These are phyloP conservation scores for Spisula subtruncata DNA, from an alignment of 2,888 invertebrate genomes.

Conservation along the genomic window DNA sequence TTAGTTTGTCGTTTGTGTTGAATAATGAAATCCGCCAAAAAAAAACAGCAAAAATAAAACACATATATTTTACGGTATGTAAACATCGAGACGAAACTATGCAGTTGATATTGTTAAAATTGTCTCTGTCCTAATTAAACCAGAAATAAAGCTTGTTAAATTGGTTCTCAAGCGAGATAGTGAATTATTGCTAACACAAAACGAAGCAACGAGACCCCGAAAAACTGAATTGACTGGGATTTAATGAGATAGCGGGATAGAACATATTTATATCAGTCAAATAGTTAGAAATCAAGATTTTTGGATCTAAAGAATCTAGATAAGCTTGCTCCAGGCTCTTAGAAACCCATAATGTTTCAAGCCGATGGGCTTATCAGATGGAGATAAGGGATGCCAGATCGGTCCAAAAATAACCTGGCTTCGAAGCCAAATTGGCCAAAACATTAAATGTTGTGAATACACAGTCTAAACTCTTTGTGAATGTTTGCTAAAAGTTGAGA, in stretches of 20 bases:
- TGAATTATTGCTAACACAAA: neutral
- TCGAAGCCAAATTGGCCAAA: slow-evolving; percentile 52
- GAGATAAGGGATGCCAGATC: slow-evolving; percentile 60
- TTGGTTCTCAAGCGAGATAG: slow-evolving; percentile 1
- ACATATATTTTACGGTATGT: no score
- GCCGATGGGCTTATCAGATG: slow-evolving; percentile 62
- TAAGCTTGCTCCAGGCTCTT: slow-evolving; percentile 63
- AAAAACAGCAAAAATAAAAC: no score
- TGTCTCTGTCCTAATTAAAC: no score
- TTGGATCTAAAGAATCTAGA: slow-evolving; percentile 59
- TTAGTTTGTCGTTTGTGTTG: no score
- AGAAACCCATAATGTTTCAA: slow-evolving; percentile 66
- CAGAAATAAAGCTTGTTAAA: no score
- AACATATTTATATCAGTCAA: slow-evolving; percentile 67
- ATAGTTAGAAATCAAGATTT: slow-evolving; percentile 67
- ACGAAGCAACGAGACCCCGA: neutral
- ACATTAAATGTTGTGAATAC: slow-evolving; percentile 52
- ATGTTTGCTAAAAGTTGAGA: slow-evolving; percentile 40
- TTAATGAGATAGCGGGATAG: neutral
- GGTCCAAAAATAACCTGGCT: slow-evolving; percentile 54
- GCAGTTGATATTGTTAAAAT: no score
- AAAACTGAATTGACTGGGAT: neutral
- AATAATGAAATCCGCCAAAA: no score
- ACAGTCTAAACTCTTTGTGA: slow-evolving; percentile 50
- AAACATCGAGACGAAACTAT: no score